A percentile compares a stretch with the other conserved stretches of the same genome.
Conservation (phyloP, 92 coral and sea anemone genomes). For the Phymanthus crucifer region DNA sequence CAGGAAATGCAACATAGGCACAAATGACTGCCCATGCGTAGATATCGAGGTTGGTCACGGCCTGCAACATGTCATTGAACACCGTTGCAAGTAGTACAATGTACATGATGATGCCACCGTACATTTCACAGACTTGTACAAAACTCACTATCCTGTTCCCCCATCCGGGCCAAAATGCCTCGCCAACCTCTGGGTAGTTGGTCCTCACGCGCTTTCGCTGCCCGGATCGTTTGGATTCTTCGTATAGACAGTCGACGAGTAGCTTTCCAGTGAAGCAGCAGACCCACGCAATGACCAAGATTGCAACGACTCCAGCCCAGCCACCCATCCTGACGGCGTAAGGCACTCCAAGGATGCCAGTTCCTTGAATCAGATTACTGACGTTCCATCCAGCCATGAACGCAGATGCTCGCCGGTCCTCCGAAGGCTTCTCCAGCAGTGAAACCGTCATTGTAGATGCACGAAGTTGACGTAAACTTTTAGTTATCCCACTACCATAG, state of each 20-base stretch:
- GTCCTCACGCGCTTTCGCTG: conserved; percentile 68
- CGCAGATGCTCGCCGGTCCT: conserved; percentile 86
- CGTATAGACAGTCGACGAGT: conserved; percentile 81
- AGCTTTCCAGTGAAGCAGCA: conserved; percentile 94
- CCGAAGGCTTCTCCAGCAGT: conserved; percentile 72
- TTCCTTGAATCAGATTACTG: conserved; percentile 85
- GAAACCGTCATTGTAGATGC: conserved; percentile 78
- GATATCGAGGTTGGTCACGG: conserved; percentile 60
- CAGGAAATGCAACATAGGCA: conserved; percentile 71
- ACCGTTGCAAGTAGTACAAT: conserved; percentile 88
- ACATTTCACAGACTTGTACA: conserved; percentile 92
- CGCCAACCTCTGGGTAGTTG: conserved; percentile 89
- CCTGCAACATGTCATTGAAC: conserved; percentile 62
- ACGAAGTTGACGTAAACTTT: conserved; percentile 68
- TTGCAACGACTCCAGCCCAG: conserved; percentile 81
- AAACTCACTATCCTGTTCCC: conserved; percentile 84
- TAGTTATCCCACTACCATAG: conserved; percentile 35
- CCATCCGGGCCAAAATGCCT: conserved; percentile 90
- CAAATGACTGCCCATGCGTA: conserved; percentile 88
- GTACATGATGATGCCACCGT: conserved; percentile 83
- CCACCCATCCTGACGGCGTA: conserved; percentile 90
- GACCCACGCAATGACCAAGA: conserved; percentile 65
- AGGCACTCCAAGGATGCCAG: conserved; percentile 87
- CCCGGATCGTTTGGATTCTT: conserved; percentile 79
- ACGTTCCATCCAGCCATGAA: conserved; percentile 92